Evolutionary conservation across 2,797 vertebrate species (phyloP), one percentile per base, ranked within the genome.

Genomic region (Nasua narica): DNA sequence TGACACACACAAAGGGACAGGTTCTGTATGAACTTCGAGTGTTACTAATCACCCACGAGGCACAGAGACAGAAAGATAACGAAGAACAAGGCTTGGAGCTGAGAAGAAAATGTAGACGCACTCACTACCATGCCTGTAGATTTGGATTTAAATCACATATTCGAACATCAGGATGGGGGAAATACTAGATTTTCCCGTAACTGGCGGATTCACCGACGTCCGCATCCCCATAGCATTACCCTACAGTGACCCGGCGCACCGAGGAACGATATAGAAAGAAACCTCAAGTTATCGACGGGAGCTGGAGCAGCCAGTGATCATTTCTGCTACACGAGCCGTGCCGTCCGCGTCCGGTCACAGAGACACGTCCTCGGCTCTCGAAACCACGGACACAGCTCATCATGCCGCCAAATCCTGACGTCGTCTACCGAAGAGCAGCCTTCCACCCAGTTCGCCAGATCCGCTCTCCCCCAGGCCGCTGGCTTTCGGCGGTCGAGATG

Each of bases 321-420:
- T 9, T 21, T 21, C 29, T 35, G 37, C 62, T 6, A 12, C 14
- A 15, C 2, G 0, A 10, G 21, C 77, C 7, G 29, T 7, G 21
- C 7, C 10, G 14, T 6, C 9, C 1, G 2, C 19, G 50, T 15
- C 40, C 3, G 62, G 23, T 5, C 4, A 48, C 2, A 10, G 50
- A 48, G 50, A 2, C 13, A 1, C 10, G 32, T 72, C 23, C 65
- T 48, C 32, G 3, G 0, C 11, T 70, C 35, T 52, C 50, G 27
- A 3, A 13, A 0, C 4, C 1, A 19, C 5, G 14, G 1, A 2
- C 12, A 11, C 4, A 18, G 13, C 1, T n/a, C 7, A 12, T 25
- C 27, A 13, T 0, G 29, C 27, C 13, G 0, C 35, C 58, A 13
- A 16, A 18, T 4, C 77, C 25, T 21, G 43, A 13, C 19, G 56